Evolutionary conservation across 2,113 vertebrate genomes (phyloP).

Genomic region (Pelmatolapia mariae): DNA sequence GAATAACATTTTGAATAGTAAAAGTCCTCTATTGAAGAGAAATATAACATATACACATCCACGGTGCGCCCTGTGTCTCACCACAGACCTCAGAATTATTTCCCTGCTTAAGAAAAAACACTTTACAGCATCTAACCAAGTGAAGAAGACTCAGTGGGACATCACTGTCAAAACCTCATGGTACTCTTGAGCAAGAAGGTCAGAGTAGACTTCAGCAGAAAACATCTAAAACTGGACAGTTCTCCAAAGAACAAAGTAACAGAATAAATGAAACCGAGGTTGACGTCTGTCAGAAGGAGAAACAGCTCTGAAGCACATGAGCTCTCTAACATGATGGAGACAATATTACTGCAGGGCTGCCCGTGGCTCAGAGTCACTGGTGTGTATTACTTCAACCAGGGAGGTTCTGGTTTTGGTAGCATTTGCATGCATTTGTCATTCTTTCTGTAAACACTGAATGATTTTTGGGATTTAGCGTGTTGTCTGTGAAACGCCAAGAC

Average conservation of each 20-base stretch:
- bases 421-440: background rate
- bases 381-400: background rate
- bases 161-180: background rate
- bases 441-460: background rate
- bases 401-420: background rate
- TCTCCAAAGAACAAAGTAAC: background rate
- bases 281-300: background rate
- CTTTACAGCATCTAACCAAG: background rate
- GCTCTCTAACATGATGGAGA: background rate
- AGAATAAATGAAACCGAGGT: fast-evolving
- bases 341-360: background rate
- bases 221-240: background rate
- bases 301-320: background rate
- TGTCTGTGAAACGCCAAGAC: fast-evolving
- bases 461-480: too few relatives aligned
- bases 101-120: background rate
- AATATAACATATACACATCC: background rate
- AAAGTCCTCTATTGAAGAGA: background rate
- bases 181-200: background rate
- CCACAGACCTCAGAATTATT: background rate
- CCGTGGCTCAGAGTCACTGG: fast-evolving
- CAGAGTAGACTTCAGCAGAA: background rate
- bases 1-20: background rate
- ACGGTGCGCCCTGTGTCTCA: background rate
- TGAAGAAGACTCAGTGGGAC: background rate